These are phyloP conservation scores for Eudasyphora cyanicolor DNA, from an alignment of 2,888 invertebrate species.

Conservation along the genomic window DNA sequence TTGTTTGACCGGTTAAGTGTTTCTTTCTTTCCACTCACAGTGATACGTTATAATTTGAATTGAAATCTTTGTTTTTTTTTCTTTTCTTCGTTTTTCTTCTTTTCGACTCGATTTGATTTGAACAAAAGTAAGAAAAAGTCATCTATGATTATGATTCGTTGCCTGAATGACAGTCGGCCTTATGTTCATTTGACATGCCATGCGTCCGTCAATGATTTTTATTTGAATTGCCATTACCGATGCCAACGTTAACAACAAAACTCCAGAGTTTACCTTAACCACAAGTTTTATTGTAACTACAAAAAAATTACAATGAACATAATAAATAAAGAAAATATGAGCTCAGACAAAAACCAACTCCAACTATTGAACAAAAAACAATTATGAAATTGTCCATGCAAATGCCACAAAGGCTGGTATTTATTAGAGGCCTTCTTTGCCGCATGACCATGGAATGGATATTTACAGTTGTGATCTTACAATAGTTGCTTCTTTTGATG, in stretches of 20 bases:
- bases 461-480: neutral
- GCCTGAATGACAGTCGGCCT: neutral
- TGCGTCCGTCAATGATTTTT: constrained; percentile 35
- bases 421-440: neutral
- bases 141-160: constrained; percentile 14
- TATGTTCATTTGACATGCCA: constrained; percentile 57
- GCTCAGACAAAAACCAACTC: neutral
- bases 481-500: neutral
- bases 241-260: neutral
- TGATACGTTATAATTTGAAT: constrained; percentile 41
- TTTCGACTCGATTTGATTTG: neutral
- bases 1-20: constrained; percentile 25
- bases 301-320: constrained; percentile 44
- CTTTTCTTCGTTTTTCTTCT: neutral
- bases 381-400: constrained; percentile 18
- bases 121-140: constrained; percentile 4
- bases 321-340: neutral
- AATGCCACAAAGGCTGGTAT: neutral
- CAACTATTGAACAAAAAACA: neutral
- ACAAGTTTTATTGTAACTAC: constrained; percentile 24
- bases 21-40: constrained; percentile 39
- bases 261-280: constrained; percentile 26
- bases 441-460: neutral
- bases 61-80: neutral
- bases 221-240: neutral